Evolutionary conservation across 2,888 invertebrate species (phyloP), one percentile per base, ranked within the genome.

Genomic region (Antheraea yamamai): DNA sequence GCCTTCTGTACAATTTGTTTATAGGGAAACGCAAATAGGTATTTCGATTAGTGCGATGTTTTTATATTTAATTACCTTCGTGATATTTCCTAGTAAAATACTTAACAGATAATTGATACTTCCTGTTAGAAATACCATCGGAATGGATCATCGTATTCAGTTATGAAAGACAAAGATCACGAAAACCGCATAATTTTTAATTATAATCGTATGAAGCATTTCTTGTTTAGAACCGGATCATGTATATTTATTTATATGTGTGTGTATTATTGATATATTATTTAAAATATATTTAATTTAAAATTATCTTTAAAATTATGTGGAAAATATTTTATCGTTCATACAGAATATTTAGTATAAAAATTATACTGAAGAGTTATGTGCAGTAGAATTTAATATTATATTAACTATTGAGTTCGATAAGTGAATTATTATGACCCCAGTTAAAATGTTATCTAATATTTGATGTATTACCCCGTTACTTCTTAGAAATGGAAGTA

Each of bases 121-220:
- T 61, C 12, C 61, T 61, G 61, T 61, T 61, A 23, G 74, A 74
- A 74, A 66, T n/a, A 35, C 35, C 30, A 35, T 52, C 0, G 16
- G 51, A 39, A 61, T 20, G 12, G 35, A 35, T 61, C 35, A 18
- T 51, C 30, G 30, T 74, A 66, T 47, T 73, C 39, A 20, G 26
- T 51, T 18, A 52, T 52, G 26, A 18, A 30, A 1, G 55, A 16
- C 26, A 55, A 55, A 20, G 18, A 20, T 84, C 84, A 87, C 89
- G 91, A 89, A 91, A 85, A 85, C 83, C 82, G 82, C 79, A 82
- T 85, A 85, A 90, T 89, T 90, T 88, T 20, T 85, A 88, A 91
- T 90, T 89, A 88, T 86, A 90, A 88, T 85, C 84, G 84, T 88
- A 89, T 39, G 82, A 82, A 80, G 84, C 83, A 84, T 86, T 89